phyloP scores from a whole-genome alignment of 2,113 vertebrate genomes.

The Microtus oregoni region DNA sequence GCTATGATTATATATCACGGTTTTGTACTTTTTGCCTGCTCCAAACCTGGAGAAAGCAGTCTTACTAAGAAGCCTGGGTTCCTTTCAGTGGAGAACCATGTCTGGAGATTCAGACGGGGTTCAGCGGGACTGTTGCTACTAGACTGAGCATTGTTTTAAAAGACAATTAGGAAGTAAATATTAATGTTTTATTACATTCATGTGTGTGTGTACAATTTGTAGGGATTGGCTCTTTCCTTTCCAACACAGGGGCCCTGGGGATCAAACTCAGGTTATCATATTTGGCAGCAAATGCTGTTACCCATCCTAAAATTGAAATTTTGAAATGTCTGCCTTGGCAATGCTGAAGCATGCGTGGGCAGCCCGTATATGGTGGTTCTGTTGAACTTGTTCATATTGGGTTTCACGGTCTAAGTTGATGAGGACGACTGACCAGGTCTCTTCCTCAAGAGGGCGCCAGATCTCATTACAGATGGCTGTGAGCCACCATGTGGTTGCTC shows the following conservation, averaged over 20 bases:
- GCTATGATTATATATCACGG: neutral
- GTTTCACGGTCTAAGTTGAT: no score
- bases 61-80: slow-evolving; percentile 20
- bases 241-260: neutral
- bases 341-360: no score
- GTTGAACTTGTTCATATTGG: no score
- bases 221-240: neutral
- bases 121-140: neutral
- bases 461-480: no score
- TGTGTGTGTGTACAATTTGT: neutral
- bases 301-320: no score
- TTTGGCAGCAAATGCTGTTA: no score
- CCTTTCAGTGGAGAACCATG: slow-evolving; percentile 26
- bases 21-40: slow-evolving; percentile 12
- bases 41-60: slow-evolving; percentile 8
- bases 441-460: no score
- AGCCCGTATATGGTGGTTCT: no score
- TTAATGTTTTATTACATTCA: neutral
- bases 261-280: neutral
- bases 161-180: neutral
- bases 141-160: slow-evolving; percentile 40
- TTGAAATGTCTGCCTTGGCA: no score
- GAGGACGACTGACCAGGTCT: no score
- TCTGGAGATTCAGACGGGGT: neutral
- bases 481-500: no score